Conservation (phyloP, 2,888 invertebrate genomes). For the Caenorhabditis imperialis region DNA sequence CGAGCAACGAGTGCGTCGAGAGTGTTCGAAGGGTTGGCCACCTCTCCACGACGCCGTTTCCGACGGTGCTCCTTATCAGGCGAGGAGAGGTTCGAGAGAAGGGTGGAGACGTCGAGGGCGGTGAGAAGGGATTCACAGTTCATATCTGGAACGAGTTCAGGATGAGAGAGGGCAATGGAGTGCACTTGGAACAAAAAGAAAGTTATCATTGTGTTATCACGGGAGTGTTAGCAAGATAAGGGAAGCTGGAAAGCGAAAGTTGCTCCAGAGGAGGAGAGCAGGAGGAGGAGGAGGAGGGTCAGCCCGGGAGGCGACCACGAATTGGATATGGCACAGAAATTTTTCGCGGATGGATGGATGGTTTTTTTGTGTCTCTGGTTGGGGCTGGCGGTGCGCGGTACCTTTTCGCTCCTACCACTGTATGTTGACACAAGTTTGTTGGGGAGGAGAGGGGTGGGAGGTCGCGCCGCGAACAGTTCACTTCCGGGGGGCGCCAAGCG, state of each 20-base stretch:
- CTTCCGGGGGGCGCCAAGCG: slow-evolving; percentile 39
- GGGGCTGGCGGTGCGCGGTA: slow-evolving; percentile 33
- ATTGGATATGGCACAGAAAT: not conserved
- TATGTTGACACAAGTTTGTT: slow-evolving; percentile 59
- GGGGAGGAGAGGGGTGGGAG: slow-evolving; percentile 15
- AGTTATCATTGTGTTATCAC: not conserved
- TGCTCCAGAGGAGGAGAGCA: not conserved
- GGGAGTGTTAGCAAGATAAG: slow-evolving; percentile 1
- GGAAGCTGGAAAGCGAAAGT: not conserved
- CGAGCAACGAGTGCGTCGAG: slow-evolving; percentile 75
- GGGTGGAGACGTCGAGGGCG: slow-evolving; percentile 42
- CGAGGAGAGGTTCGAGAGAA: slow-evolving; percentile 35
- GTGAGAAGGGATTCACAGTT: slow-evolving; percentile 50
- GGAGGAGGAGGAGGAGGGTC: not conserved
- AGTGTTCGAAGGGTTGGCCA: slow-evolving; percentile 76
- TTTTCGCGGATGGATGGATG: no score
- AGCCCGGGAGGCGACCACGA: not conserved
- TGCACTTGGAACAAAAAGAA: slow-evolving; percentile 16
- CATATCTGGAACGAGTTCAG: slow-evolving; percentile 12
- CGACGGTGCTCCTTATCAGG: slow-evolving; percentile 34
- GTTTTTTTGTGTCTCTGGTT: no score
- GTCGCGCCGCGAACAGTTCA: slow-evolving; percentile 31
- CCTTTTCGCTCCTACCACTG: slow-evolving; percentile 57
- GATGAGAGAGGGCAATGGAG: not conserved
- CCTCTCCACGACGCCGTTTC: slow-evolving; percentile 59